Percentiles rank a stretch among this genome's conserved stretches.
These are phyloP conservation scores for Rhingia rostrata DNA, from an alignment of 2,888 invertebrate species.

Conservation along the genomic window DNA sequence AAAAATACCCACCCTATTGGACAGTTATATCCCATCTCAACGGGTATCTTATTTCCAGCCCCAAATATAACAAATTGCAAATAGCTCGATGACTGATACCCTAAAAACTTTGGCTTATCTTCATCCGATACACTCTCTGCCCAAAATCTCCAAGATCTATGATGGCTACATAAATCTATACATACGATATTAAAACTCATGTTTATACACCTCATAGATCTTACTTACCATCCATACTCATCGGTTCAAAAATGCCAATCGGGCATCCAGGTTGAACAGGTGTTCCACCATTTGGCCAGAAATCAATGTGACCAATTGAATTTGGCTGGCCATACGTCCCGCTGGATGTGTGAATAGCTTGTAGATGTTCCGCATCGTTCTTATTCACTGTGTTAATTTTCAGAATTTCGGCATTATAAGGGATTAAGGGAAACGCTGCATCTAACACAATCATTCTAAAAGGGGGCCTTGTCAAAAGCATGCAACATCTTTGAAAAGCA, in stretches of 20 bases:
- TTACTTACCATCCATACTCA: constrained; percentile 44
- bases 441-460: constrained; percentile 50
- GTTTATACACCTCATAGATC: too few species aligned
- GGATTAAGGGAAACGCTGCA: constrained; percentile 53
- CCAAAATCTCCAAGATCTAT: constrained; percentile 56
- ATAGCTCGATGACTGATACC: constrained; percentile 28
- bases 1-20: constrained; percentile 30
- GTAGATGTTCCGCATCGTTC: constrained; percentile 7
- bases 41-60: constrained; percentile 17
- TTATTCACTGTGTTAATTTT: too few species aligned
- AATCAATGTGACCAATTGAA: constrained; percentile 44
- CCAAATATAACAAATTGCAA: constrained; percentile 17
- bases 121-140: constrained; percentile 52
- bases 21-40: constrained; percentile 59
- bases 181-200: background rate
- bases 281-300: constrained; percentile 60
- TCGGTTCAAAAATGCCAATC: constrained; percentile 31
- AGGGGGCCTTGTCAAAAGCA: background rate
- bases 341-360: constrained; percentile 51
- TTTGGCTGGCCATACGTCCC: constrained; percentile 46
- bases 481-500: too few species aligned
- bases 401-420: background rate
- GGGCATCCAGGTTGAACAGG: constrained; percentile 63
- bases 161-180: constrained; percentile 59
- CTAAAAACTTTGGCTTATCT: constrained; percentile 30